phyloP scores from a whole-genome alignment of 92 coral and sea anemone genomes.

The Phenganax marumi region DNA sequence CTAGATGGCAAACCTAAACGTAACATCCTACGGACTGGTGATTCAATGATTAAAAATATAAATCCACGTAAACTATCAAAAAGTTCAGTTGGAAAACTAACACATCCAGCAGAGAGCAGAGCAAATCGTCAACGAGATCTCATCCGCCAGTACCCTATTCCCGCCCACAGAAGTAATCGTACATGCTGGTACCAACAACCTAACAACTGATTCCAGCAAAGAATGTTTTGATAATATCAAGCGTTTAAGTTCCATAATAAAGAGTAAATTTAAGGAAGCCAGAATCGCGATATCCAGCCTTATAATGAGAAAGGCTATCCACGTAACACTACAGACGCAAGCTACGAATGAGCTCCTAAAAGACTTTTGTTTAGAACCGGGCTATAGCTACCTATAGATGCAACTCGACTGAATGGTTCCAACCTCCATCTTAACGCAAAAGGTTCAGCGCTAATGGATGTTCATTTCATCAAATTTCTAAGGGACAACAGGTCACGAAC shows the following conservation, averaged over 20 bases:
- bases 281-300: too few relatives aligned
- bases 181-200: too few relatives aligned
- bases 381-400: conserved; percentile 6
- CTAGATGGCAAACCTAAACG: not conserved
- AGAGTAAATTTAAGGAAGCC: too few relatives aligned
- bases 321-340: conserved; percentile 2
- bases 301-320: not conserved
- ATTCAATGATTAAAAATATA: too few relatives aligned
- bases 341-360: conserved; percentile 15
- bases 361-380: not conserved
- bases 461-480: conserved; percentile 21
- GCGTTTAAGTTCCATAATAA: conserved; percentile 6
- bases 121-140: not conserved
- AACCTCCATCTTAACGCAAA: too few relatives aligned
- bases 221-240: conserved; percentile 6
- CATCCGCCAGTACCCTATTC: not conserved
- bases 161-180: too few relatives aligned
- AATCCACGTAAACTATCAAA: too few relatives aligned
- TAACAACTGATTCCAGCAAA: too few relatives aligned
- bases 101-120: conserved; percentile 12
- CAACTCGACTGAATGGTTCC: too few relatives aligned
- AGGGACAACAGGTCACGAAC: conserved; percentile 1
- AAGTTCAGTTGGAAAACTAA: conserved; percentile 30
- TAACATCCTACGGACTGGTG: conserved; percentile 28
- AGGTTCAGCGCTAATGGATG: conserved; percentile 11